Evolutionary conservation across 2,888 invertebrate species (phyloP).

Genomic region (Platerodrilus igneus): DNA sequence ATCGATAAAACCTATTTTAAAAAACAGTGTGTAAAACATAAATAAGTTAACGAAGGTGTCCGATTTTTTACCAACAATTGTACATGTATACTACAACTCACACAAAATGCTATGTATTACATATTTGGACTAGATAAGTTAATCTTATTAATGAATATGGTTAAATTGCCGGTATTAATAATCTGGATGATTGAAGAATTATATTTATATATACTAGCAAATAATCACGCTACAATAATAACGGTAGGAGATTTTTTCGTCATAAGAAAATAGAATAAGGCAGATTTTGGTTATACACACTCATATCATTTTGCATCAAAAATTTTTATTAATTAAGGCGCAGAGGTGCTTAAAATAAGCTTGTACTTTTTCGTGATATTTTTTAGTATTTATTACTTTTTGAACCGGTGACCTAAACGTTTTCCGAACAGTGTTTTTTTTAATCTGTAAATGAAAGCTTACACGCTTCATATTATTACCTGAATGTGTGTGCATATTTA

Average conservation of each 20-base stretch:
- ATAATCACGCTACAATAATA: conserved; percentile 51
- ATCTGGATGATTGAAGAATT: conserved; percentile 49
- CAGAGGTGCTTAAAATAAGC: conserved; percentile 70
- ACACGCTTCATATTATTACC: conserved; percentile 13
- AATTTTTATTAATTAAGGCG: conserved; percentile 66
- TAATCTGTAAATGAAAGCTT: conserved; percentile 43
- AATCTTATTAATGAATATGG: conserved; percentile 47
- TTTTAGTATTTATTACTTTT: conserved; percentile 46
- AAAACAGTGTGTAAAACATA: conserved; percentile 35
- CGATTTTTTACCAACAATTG: conserved; percentile 51
- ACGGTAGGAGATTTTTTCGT: conserved; percentile 53
- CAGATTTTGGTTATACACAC: conserved; percentile 64
- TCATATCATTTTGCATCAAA: conserved; percentile 52
- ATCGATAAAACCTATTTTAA: conserved; percentile 39
- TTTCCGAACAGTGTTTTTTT: conserved; percentile 47
- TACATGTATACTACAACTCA: conserved; percentile 56
- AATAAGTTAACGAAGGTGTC: conserved; percentile 45
- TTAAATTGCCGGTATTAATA: conserved; percentile 51
- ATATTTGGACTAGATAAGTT: conserved; percentile 52
- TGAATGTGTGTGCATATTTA: conserved; percentile 49
- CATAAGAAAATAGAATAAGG: conserved; percentile 64
- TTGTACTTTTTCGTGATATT: conserved; percentile 66
- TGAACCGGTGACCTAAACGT: conserved; percentile 57
- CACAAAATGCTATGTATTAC: conserved; percentile 54
- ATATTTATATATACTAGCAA: conserved; percentile 46